A percentile compares a stretch with the other conserved stretches of the same genome.
These are phyloP conservation scores for Brachionichthys hirsutus DNA, from an alignment of 2,113 vertebrate species.

Conservation along the genomic window DNA sequence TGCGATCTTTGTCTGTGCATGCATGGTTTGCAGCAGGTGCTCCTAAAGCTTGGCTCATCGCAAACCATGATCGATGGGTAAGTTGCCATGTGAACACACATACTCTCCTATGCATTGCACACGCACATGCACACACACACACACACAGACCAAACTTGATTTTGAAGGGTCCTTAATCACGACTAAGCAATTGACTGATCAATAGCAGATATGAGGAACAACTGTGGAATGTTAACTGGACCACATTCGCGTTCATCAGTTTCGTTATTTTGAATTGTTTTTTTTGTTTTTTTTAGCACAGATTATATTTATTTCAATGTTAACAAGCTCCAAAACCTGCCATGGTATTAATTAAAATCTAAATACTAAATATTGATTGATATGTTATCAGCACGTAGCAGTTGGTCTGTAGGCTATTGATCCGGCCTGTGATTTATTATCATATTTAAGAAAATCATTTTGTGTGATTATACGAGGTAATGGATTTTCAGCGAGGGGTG, in stretches of 20 bases:
- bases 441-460: conserved; percentile 99
- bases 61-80: conserved; percentile 52
- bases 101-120: conserved; percentile 26
- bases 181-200: conserved; percentile 82
- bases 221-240: conserved; percentile 83
- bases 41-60: conserved; percentile 39
- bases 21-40: conserved; percentile 35
- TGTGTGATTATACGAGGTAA: conserved; percentile 97
- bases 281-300: conserved; percentile 84
- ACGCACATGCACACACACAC: conserved; percentile 58
- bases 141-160: conserved; percentile 68
- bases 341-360: conserved; percentile 99
- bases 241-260: conserved; percentile 59
- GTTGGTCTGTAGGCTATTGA: conserved; percentile 94
- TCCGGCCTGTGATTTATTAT: conserved; percentile 99
- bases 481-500: conserved; percentile 88
- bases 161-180: conserved; percentile 88
- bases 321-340: conserved; percentile 81
- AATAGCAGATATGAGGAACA: conserved; percentile 91
- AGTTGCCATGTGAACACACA: conserved; percentile 55
- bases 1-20: conserved; percentile 13
- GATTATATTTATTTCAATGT: conserved; percentile 94
- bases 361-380: conserved; percentile 99
- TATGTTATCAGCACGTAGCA: conserved; percentile 97
- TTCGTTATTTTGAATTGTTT: conserved; percentile 42